These are phyloP conservation scores for Nesospiza acunhae DNA, from an alignment of 2,113 vertebrate genomes.

Conservation along the genomic window DNA sequence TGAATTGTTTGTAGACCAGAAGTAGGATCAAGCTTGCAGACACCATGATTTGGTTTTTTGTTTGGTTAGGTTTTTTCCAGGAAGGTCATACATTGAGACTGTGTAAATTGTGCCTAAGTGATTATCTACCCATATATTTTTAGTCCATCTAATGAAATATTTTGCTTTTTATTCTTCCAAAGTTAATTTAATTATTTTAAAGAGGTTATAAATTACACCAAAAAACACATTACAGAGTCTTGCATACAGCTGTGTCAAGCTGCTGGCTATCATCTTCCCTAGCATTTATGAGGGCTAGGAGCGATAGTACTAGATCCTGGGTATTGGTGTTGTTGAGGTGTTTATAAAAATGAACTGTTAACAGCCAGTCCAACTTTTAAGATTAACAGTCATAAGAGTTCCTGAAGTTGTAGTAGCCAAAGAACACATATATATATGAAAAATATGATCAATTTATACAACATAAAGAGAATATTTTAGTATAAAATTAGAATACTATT, in stretches of 20 bases:
- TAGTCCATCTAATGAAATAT: background rate
- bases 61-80: background rate
- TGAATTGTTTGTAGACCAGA: background rate
- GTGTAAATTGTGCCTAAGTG: background rate
- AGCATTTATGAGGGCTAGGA: background rate
- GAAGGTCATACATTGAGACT: background rate
- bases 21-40: background rate
- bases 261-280: background rate
- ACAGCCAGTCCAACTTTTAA: background rate
- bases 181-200: background rate
- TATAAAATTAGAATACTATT: background rate
- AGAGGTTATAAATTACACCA: background rate
- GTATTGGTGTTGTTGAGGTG: background rate
- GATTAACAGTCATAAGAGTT: background rate
- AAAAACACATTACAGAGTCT: background rate
- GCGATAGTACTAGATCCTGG: background rate
- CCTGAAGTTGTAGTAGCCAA: background rate
- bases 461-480: background rate
- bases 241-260: background rate
- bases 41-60: rapidly evolving
- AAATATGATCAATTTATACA: background rate
- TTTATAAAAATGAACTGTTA: background rate
- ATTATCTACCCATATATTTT: background rate
- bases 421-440: background rate
- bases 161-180: background rate